phyloP scores from a whole-genome alignment of 1,140 invertebrate species.

The Sminthurides bifidus region DNA sequence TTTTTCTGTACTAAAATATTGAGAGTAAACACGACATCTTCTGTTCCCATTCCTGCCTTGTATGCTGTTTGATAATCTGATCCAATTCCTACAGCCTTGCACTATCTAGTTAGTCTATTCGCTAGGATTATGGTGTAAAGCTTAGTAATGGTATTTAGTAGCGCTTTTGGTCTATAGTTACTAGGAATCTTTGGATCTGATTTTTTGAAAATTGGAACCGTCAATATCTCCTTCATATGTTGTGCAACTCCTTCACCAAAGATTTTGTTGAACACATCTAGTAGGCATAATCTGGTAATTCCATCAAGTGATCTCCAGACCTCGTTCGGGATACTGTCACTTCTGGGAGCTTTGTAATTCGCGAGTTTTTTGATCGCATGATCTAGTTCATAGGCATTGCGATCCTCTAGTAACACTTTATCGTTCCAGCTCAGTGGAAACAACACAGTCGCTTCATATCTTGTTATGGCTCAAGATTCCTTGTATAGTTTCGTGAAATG shows the following conservation, averaged over 20 bases:
- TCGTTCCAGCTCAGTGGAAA: no score
- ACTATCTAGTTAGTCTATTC: conserved; percentile 3
- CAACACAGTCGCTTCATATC: no score
- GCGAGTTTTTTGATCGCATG: neutral
- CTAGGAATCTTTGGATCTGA: neutral
- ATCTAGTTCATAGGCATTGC: neutral
- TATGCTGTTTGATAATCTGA: conserved; percentile 19
- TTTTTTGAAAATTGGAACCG: conserved; percentile 15
- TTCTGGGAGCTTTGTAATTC: conserved; percentile 7
- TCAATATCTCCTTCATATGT: neutral
- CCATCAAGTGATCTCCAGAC: conserved; percentile 1
- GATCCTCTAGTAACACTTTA: no score
- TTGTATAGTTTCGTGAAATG: no score
- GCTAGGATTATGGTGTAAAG: conserved; percentile 25
- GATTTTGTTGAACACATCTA: neutral
- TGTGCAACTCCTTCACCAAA: neutral
- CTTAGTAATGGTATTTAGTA: conserved; percentile 20
- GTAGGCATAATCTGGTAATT: neutral
- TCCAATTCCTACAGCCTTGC: neutral
- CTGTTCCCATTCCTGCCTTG: neutral
- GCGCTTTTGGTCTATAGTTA: conserved; percentile 13
- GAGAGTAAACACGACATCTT: conserved; percentile 11
- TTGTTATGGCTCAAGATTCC: no score
- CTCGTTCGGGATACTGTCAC: conserved; percentile 19
- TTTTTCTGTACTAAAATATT: neutral